Base-by-base conservation (phyloP, 2,888 invertebrate species). In the Eupithecia subfuscata region DNA sequence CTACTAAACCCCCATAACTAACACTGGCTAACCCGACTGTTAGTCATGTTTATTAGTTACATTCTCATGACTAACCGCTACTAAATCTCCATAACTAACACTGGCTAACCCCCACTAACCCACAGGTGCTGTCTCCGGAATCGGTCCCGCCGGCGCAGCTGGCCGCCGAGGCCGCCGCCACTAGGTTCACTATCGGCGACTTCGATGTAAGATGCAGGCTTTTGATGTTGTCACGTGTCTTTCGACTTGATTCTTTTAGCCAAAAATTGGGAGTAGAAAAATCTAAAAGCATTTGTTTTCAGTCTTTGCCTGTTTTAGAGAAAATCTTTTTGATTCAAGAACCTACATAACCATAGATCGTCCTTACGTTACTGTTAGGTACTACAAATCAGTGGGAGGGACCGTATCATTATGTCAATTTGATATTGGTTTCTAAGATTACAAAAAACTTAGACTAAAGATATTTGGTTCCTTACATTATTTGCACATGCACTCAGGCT, bases 111-210 rank as follows among this genome's bases (percentile, higher is more conserved):
- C 40, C 40, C 73, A 73, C 76, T 69, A 78, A 75, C 82, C 82
- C 80, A 70, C 87, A 96, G 96, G 95, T 96, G 87, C 90, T 96
- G 89, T 96, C 96, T 76, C 96, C 96, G 87, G 93, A 90, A 84
- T 86, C 80, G 63, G 92, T 92, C 74, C 95, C 96, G 86, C 96
- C 96, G 78, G 96, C 96, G 83, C 96, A 96, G 88, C 92, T 96
- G 80, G 92, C 93, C 43, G 94, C 94, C 2, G 93, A 92, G 22
- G 92, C 92, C 18, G 92, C 91, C 14, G 90, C 84, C 67, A 96
- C 96, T 86, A 95, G 93, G 88, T 97, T 97, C 94, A 97, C 96
- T 89, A 97, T 97, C 86, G 97, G 97, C 86, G 97, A 97, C 91
- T 97, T 96, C 91, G 97, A 97, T 91, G 97, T 97, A 95, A 96